Evolutionary conservation across 2,113 vertebrate species (phyloP).

Genomic region (Cariama cristata): DNA sequence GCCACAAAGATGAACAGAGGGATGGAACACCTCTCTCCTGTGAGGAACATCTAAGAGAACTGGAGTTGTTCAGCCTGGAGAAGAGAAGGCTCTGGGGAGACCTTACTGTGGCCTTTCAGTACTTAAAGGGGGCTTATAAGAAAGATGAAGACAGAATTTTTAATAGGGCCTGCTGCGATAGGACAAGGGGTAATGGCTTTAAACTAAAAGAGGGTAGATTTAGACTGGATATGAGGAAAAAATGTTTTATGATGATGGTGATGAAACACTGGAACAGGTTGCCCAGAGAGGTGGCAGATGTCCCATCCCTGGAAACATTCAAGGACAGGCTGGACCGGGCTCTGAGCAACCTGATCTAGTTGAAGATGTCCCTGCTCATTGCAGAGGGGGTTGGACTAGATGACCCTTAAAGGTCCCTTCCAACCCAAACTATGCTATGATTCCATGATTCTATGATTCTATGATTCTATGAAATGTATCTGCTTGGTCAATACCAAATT

Average conservation of each 20-base stretch:
- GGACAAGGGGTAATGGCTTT: too few relatives aligned
- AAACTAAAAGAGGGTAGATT: too few relatives aligned
- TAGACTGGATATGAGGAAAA: too few relatives aligned
- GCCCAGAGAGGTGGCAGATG: neutral
- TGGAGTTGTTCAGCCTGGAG: neutral
- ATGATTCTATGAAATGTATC: neutral
- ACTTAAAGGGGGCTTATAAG: too few relatives aligned
- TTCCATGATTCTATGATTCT: neutral
- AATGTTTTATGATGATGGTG: too few relatives aligned
- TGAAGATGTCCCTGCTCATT: neutral
- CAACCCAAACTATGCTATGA: too few relatives aligned
- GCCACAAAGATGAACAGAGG: rapidly evolving
- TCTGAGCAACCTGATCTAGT: neutral
- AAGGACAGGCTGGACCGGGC: neutral
- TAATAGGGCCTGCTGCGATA: too few relatives aligned
- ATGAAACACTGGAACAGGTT: neutral
- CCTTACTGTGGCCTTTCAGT: neutral
- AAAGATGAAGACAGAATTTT: too few relatives aligned
- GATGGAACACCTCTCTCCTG: rapidly evolving
- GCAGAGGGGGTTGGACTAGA: neutral
- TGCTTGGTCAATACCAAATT: neutral
- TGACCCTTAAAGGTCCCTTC: neutral
- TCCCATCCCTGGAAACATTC: neutral
- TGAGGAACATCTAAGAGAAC: neutral
- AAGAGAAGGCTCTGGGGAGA: neutral